Evolutionary conservation across 2,797 vertebrate genomes (phyloP), one percentile per base, ranked within the genome.

Genomic region (Oreochromis grahami): DNA sequence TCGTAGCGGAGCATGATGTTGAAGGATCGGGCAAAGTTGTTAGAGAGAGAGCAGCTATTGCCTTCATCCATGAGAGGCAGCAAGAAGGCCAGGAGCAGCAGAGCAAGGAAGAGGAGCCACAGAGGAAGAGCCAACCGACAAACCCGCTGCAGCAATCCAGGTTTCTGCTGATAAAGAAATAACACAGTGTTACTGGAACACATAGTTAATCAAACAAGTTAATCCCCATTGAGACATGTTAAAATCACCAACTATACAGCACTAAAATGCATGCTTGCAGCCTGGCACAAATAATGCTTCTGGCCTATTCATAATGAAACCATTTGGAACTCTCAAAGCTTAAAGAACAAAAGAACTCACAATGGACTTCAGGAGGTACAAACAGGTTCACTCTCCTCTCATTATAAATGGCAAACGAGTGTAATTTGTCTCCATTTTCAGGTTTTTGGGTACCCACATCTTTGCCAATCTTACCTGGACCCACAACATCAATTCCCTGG

Each of bases 11-110:
- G 97, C 98, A 98, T 98, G 91, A 99, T 80, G 83, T 94, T 97
- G 94, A 99, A 99, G 84, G 98, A 99, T 8, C 96, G 96, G 79
- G 98, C 98, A 0, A 98, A 98, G 95, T 98, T 99, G 97, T 99
- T 99, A 95, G 97, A 93, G 72, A 98, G 94, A 0, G 96, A 92
- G 94, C 98, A 99, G 96, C 97, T 97, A 94, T 88, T 93, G 13
- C 87, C 92, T 56, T 97, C 96, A 0, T 98, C 94, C 78, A 97
- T 94, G 58, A 97, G 90, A 0, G 98, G 98, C 32, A 99, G 96
- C 79, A 99, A 95, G 87, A 98, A 96, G 48, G 97, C 96, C 70
- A 99, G 94, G 5, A 99, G 95, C 29, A 99, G 96, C 1, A 98
- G 92, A 0, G 98, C 94, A 15, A 99, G 86, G 1, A 99, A 92